phyloP scores from a whole-genome alignment of 2,797 vertebrate species.

The Coracias cyanogaster region DNA sequence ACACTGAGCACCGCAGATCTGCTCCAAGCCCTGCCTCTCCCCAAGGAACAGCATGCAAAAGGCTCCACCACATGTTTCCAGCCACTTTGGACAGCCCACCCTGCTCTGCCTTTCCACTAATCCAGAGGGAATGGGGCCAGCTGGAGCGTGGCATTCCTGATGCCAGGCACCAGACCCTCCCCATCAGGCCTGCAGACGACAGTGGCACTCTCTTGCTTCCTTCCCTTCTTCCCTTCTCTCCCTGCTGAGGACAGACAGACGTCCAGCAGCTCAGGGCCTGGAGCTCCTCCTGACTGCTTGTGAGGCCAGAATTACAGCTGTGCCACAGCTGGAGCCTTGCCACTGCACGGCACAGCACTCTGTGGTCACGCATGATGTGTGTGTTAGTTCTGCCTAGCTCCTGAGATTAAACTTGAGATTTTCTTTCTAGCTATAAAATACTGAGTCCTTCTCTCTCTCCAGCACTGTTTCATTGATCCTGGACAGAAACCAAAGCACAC shows the following conservation, averaged over 20 bases:
- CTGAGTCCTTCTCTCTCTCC: neutral
- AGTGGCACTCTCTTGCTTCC: rapidly evolving
- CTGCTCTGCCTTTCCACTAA: neutral
- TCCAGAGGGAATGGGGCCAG: neutral
- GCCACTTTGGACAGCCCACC: neutral
- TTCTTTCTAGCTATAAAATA: neutral
- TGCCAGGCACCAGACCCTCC: neutral
- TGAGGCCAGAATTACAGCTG: neutral
- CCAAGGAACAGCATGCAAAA: rapidly evolving
- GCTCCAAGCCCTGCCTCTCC: rapidly evolving
- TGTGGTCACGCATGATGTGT: rapidly evolving
- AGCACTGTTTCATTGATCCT: neutral
- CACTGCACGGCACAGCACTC: neutral
- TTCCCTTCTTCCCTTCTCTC: neutral
- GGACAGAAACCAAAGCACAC: slow-evolving; percentile 3
- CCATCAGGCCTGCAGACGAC: neutral
- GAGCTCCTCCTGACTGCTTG: neutral
- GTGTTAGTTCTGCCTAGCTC: neutral
- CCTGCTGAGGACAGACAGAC: neutral
- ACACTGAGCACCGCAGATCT: rapidly evolving
- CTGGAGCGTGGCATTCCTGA: neutral
- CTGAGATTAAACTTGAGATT: neutral
- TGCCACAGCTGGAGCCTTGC: neutral
- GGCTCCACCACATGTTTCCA: neutral
- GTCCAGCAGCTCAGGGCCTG: neutral